phyloP scores from a whole-genome alignment of 2,888 invertebrate genomes.

The Serripes groenlandicus region DNA sequence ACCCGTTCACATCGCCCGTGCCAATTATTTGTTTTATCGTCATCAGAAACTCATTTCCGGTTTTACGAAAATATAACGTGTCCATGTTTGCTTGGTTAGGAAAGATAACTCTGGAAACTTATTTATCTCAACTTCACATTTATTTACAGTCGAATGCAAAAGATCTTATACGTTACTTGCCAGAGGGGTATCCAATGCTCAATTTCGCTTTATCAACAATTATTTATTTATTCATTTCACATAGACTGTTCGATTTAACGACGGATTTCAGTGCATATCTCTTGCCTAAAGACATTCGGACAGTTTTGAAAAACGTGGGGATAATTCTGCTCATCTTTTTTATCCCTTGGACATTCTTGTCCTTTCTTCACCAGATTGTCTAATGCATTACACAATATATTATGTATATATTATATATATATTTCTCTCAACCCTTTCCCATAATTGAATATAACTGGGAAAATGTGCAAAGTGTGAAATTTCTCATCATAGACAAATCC shows the following conservation, averaged over 20 bases:
- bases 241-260: conserved; percentile 75
- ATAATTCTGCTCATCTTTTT: conserved; percentile 27
- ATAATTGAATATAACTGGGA: no score
- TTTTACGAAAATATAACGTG: conserved; percentile 71
- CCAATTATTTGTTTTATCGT: conserved; percentile 76
- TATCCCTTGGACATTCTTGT: conserved; percentile 33
- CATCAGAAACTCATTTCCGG: conserved; percentile 74
- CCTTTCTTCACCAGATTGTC: background rate
- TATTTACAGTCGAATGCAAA: conserved; percentile 82
- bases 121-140: conserved; percentile 80
- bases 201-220: conserved; percentile 77
- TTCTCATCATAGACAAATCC: no score
- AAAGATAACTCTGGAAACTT: conserved; percentile 82
- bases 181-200: conserved; percentile 72
- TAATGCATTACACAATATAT: no score
- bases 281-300: conserved; percentile 69
- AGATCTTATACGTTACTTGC: conserved; percentile 74
- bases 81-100: conserved; percentile 77
- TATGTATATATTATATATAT: no score
- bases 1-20: conserved; percentile 76
- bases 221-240: conserved; percentile 75
- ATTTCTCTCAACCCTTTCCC: no score
- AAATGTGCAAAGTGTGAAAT: no score
- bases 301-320: conserved; percentile 35
- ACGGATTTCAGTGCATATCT: conserved; percentile 75